A percentile compares a stretch with the other conserved stretches of the same genome.
Conservation (phyloP, 2,888 invertebrate genomes). For the Yponomeuta sedellus region DNA sequence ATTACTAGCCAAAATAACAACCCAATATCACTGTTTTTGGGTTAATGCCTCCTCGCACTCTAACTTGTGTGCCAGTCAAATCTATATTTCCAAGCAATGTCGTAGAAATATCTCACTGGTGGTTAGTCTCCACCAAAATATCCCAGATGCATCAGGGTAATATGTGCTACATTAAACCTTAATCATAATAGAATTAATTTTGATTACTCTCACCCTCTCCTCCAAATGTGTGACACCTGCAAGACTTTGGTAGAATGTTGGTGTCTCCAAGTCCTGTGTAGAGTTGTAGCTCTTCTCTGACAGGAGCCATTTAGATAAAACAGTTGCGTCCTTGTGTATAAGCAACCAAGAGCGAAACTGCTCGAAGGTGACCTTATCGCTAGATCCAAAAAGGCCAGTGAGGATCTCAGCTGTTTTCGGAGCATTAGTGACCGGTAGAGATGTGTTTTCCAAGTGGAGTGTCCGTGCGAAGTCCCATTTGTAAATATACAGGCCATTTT, state of each 20-base stretch:
- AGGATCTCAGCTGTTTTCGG: constrained; percentile 54
- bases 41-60: too few relatives aligned
- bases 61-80: too few relatives aligned
- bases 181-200: too few relatives aligned
- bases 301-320: constrained; percentile 88
- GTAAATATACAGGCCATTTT: constrained; percentile 79
- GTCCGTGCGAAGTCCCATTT: constrained; percentile 84
- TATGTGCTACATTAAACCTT: too few relatives aligned
- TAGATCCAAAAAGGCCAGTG: constrained; percentile 55
- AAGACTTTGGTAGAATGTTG: constrained; percentile 94
- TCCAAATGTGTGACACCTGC: constrained; percentile 94
- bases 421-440: constrained; percentile 48
- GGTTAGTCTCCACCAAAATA: too few relatives aligned
- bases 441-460: constrained; percentile 75
- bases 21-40: too few relatives aligned
- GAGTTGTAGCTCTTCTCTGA: constrained; percentile 83
- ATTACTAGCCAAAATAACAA: too few relatives aligned
- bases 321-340: constrained; percentile 85
- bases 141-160: too few relatives aligned
- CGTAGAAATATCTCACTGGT: too few relatives aligned
- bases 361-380: constrained; percentile 79
- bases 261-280: constrained; percentile 89
- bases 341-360: constrained; percentile 88
- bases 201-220: constrained; percentile 77
- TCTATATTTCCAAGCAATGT: too few relatives aligned